phyloP scores from a whole-genome alignment of 2,888 invertebrate genomes.

The Boloria euphrosyne region DNA sequence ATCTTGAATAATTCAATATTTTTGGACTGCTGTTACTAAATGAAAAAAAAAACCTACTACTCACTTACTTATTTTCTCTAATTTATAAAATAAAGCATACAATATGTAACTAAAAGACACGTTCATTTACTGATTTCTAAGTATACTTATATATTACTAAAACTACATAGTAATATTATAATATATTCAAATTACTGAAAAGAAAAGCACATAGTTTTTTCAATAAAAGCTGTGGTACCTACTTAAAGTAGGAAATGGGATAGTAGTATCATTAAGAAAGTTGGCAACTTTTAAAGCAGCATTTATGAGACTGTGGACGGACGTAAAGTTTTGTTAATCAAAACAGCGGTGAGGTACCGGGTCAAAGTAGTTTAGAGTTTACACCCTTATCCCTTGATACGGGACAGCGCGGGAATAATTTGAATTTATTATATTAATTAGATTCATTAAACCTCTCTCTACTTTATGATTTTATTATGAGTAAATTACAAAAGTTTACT shows the following conservation, averaged over 20 bases:
- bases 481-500: neutral
- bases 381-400: slow-evolving; percentile 56
- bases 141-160: too few relatives aligned
- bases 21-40: too few relatives aligned
- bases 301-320: slow-evolving; percentile 60
- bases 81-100: too few relatives aligned
- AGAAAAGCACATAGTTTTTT: neutral
- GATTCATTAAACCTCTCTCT: slow-evolving; percentile 30
- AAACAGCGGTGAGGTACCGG: slow-evolving; percentile 53
- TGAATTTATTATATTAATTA: slow-evolving; percentile 48
- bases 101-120: too few relatives aligned
- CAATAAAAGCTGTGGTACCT: neutral
- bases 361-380: slow-evolving; percentile 64
- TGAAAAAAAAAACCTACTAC: too few relatives aligned
- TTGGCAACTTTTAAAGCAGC: slow-evolving; percentile 61
- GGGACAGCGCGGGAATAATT: slow-evolving; percentile 58
- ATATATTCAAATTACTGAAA: neutral
- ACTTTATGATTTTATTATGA: slow-evolving; percentile 21
- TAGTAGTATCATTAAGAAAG: slow-evolving; percentile 48
- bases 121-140: too few relatives aligned
- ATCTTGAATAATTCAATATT: too few relatives aligned
- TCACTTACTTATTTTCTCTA: too few relatives aligned
- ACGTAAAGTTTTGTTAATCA: slow-evolving; percentile 74
- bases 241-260: neutral
- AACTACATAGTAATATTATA: too few relatives aligned